Base-by-base conservation (phyloP, 2,113 vertebrate species). In the Neotoma lepida region DNA sequence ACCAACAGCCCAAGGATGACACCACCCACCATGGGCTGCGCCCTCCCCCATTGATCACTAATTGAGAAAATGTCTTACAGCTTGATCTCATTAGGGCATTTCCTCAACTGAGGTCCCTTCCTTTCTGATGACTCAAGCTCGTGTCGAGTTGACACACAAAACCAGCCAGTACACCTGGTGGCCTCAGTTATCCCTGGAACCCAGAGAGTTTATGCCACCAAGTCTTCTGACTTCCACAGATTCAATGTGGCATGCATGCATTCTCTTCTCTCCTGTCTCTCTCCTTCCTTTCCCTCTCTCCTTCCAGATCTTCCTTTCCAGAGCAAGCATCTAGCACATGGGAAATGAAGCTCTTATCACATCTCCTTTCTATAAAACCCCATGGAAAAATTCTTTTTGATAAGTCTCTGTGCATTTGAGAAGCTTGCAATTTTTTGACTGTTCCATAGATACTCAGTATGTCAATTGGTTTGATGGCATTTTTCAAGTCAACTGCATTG, bases 251-350 rank as follows among this genome's bases (percentile, higher is more conserved):
- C 39, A 63, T 63, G n/a, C 1, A 44, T 17, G 39, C 15, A 3
- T 30, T 46, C 17, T 54, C 26, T 3, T 33, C 28, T 49, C 28
- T 26, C 39, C 9, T 26, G 10, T 28, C 13, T 8, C 73, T 76
- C 41, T 44, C 26, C 71, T 90, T 77, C 61, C 26, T 44, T 4
- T 49, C 22, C 9, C 28, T 35, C 0, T 87, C 86, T 87, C 68
- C 71, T 90, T 82, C 61, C 33, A 86, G 70, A 54, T 71, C 18
- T 89, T 95, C 13, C 9, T 91, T 94, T 89, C 70, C 73, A 93
- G 61, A 91, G 24, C 18, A 73, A 93, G 51, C 46, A 58, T 94
- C 66, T 51, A 80, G 66, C 44, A 66, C 35, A 89, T 14, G 49
- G 51, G 56, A 93, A 89, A 33, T 54, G 85, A 88, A 86, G 22